Evolutionary conservation across 2,797 vertebrate genomes (phyloP).

Genomic region (Anas flavirostris): DNA sequence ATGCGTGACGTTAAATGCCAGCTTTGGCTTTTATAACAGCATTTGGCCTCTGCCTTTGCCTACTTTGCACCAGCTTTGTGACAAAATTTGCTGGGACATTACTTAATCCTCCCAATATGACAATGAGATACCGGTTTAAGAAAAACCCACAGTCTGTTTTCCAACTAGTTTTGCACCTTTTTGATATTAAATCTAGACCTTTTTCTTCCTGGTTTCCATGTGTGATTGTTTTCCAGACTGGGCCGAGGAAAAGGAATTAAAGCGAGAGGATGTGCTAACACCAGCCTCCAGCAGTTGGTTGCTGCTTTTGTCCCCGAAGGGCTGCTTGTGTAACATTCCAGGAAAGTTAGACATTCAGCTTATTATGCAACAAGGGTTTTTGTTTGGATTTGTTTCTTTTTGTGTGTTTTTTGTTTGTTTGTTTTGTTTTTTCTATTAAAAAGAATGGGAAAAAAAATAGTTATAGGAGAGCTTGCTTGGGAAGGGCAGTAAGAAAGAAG

Average conservation of each 20-base stretch:
- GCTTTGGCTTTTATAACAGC: background rate
- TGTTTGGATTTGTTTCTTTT: no score
- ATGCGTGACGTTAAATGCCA: background rate
- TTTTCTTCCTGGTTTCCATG: background rate
- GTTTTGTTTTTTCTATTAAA: background rate
- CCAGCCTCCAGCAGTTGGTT: rapidly evolving
- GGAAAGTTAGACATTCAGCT: background rate
- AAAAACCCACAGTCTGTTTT: background rate
- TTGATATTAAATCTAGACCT: background rate
- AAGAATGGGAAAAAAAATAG: background rate
- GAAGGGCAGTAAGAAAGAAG: background rate
- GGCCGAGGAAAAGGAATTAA: background rate
- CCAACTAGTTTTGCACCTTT: background rate
- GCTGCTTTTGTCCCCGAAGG: background rate
- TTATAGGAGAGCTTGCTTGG: background rate
- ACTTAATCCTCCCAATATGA: constrained; percentile 3
- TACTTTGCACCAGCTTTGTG: background rate
- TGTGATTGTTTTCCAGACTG: background rate
- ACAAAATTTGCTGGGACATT: background rate
- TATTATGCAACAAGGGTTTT: background rate
- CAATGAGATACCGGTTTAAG: background rate
- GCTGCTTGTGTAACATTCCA: background rate
- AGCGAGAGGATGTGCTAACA: background rate
- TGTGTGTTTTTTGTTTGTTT: no score
- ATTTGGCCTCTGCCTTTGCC: background rate